Evolutionary conservation across 2,797 vertebrate species (phyloP), one percentile per base, ranked within the genome.

Genomic region (Sebastes nivosus): DNA sequence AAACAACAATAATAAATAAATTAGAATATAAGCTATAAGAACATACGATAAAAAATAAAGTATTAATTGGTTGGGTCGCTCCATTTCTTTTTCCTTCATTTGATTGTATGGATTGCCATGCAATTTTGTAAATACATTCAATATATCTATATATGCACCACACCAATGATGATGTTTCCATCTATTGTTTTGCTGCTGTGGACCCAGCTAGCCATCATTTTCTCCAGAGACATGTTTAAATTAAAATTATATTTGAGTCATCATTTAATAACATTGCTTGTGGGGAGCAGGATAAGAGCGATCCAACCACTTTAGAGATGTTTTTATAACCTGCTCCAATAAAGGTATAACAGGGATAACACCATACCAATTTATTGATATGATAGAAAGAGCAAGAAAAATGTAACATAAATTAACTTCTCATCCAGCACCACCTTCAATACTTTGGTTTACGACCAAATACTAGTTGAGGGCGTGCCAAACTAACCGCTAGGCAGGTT

Each of bases 361-460:
- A 29, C 0, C 25, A 27, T 46, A 46, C 38, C 38, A 54, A 54
- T 24, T 22, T 24, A 24, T 55, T 11, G 54, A 55, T 55, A 3
- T 55, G 54, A 24, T 24, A 55, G 10, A 55, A 11, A 11, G n/a
- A 54, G n/a, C n/a, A 54, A 22, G 54, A 25, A 57, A 25, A 24
- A 57, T 13, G 1, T n/a, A 52, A 10, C 1, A 52, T 52, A 52
- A 52, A n/a, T 1, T 0, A n/a, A 52, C 42, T 16, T 42, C 38
- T 46, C 42, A 46, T 46, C 42, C 42, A 46, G 42, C 7, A 10
- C 13, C 24, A 58, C 13, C 24, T 46, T 18, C 16, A 46, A 46
- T 46, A 46, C 42, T 46, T 46, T 46, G 42, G 16, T 46, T 46
- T 14, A 46, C 14, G 42, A 46, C 42, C 42, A 46, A 46, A 46